phyloP scores from a whole-genome alignment of 2,888 invertebrate genomes.

The Eurytoma adleriae region DNA sequence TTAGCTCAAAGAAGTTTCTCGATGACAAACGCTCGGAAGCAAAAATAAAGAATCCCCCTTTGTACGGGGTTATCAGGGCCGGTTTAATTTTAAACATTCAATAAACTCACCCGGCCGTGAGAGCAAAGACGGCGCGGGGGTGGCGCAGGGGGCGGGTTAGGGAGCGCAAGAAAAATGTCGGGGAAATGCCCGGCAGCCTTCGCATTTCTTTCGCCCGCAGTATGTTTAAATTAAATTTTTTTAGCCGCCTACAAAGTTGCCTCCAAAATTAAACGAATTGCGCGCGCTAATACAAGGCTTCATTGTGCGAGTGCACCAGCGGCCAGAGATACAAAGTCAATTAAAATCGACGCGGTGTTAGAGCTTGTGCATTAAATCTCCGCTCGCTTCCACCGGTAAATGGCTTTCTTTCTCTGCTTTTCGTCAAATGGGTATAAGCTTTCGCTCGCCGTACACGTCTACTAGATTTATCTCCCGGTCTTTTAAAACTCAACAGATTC shows the following conservation, averaged over 20 bases:
- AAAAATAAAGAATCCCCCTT: constrained; percentile 21
- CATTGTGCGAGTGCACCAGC: not conserved
- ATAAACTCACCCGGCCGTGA: constrained; percentile 23
- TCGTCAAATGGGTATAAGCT: constrained; percentile 23
- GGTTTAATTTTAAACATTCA: constrained; percentile 48
- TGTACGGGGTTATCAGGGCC: not conserved
- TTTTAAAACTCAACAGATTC: constrained; percentile 18
- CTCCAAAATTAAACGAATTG: constrained; percentile 40
- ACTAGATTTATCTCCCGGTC: not conserved
- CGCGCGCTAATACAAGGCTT: not conserved
- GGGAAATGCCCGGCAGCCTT: constrained; percentile 36
- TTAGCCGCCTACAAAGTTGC: not conserved
- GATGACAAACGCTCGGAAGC: no score
- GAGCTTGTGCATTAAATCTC: constrained; percentile 25
- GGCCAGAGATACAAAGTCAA: not conserved
- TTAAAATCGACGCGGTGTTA: not conserved
- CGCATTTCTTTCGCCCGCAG: constrained; percentile 29
- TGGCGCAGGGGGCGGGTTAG: not conserved
- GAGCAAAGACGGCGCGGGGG: not conserved
- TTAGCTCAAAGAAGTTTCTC: no score
- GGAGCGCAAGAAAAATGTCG: constrained; percentile 30
- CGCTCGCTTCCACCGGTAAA: constrained; percentile 21
- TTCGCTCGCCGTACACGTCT: not conserved
- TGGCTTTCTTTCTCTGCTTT: constrained; percentile 21
- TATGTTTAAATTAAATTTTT: constrained; percentile 56